Evolutionary conservation across 2,888 invertebrate species (phyloP).

Genomic region (Drosophila ustulata): DNA sequence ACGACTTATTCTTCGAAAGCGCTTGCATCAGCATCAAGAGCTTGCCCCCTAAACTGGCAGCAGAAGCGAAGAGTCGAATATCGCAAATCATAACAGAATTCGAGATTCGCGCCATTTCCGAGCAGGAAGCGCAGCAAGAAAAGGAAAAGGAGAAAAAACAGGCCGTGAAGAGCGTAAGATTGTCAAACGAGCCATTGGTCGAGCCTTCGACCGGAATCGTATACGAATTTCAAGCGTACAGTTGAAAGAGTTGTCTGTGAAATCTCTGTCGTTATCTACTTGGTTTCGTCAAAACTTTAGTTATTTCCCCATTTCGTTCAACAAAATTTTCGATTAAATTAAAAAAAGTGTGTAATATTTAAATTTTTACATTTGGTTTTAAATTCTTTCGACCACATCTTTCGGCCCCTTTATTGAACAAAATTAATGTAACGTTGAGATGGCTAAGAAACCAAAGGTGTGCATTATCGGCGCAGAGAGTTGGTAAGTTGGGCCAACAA

Average conservation of each 20-base stretch:
- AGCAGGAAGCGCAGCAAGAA: slow-evolving; percentile 59
- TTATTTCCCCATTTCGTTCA: slow-evolving; percentile 26
- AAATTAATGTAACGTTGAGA: slow-evolving; percentile 30
- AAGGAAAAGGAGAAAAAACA: slow-evolving; percentile 24
- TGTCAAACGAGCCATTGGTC: slow-evolving; percentile 15
- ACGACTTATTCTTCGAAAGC: slow-evolving; percentile 81
- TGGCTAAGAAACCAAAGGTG: slow-evolving; percentile 59
- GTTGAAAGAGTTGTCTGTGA: slow-evolving; percentile 43
- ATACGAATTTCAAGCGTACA: slow-evolving; percentile 59
- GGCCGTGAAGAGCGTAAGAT: slow-evolving; percentile 8
- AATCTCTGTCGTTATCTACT: slow-evolving; percentile 25
- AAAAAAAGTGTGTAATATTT: slow-evolving; percentile 19
- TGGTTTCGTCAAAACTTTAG: slow-evolving; percentile 4
- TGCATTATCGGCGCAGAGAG: slow-evolving; percentile 72
- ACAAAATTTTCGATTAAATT: slow-evolving; percentile 27
- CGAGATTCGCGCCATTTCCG: slow-evolving; percentile 80
- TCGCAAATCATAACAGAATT: slow-evolving; percentile 79
- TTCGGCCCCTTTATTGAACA: neutral
- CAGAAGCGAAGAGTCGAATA: slow-evolving; percentile 78
- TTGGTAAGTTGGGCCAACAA: slow-evolving; percentile 53
- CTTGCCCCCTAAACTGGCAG: slow-evolving; percentile 78
- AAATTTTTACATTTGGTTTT: slow-evolving; percentile 7
- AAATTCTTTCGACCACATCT: slow-evolving; percentile 17
- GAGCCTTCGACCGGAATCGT: slow-evolving; percentile 45
- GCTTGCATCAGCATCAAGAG: slow-evolving; percentile 77